These are phyloP conservation scores for Apostichopus leukothele DNA, from an alignment of 53 echinoderm and acorn worm species.

Conservation along the genomic window DNA sequence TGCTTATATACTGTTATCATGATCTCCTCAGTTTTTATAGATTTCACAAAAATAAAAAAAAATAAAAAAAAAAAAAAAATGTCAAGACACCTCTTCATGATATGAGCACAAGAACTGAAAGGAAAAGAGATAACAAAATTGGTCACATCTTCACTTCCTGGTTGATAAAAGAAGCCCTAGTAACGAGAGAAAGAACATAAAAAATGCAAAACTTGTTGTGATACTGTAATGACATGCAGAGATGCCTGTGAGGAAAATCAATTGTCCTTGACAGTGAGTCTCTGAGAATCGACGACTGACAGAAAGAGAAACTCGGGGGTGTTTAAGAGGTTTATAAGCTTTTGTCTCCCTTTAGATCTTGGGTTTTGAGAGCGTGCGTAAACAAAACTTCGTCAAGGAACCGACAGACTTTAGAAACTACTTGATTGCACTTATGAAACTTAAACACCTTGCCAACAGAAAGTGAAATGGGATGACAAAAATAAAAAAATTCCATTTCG, in stretches of 20 bases:
- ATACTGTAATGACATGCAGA: constrained; percentile 28
- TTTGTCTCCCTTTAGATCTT: constrained; percentile 35
- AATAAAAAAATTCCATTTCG: no score
- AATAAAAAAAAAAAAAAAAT: no score
- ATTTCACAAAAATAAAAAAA: no score
- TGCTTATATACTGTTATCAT: no score
- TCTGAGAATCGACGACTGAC: constrained; percentile 21
- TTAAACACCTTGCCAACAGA: constrained; percentile 41
- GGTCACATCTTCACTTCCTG: constrained; percentile 31
- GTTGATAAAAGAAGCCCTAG: constrained; percentile 27
- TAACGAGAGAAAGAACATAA: constrained; percentile 7
- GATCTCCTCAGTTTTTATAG: background rate
- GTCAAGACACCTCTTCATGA: background rate
- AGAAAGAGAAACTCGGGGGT: constrained; percentile 21
- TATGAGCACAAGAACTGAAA: background rate
- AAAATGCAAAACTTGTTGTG: constrained; percentile 39
- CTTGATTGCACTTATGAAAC: constrained; percentile 44
- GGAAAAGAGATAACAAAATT: constrained; percentile 7
- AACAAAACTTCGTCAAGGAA: constrained; percentile 39
- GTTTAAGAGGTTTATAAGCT: constrained; percentile 29
- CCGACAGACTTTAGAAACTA: constrained; percentile 40
- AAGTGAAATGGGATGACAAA: constrained; percentile 24
- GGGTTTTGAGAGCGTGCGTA: constrained; percentile 5
- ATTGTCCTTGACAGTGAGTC: constrained; percentile 29
- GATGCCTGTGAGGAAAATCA: constrained; percentile 29